Base-by-base conservation (phyloP, 2,888 invertebrate species). In the Catocala nupta region DNA sequence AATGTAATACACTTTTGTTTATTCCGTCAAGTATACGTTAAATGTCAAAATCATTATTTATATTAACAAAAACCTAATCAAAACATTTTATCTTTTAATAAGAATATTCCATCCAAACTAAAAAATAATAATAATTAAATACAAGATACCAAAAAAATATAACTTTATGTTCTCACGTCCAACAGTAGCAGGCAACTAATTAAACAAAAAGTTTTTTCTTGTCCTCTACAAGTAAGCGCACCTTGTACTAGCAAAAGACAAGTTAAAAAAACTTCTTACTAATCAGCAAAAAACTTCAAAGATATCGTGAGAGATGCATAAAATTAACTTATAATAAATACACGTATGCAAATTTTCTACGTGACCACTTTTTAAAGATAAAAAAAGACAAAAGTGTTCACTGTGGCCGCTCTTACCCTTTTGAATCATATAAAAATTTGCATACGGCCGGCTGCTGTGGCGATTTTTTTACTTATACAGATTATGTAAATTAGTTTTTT, bases 401-500 rank as follows among this genome's bases (percentile, higher is more conserved):
- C 63, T 59, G 61, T 83, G 87, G 86, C 73, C 89, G 81, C 73
- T 70, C 73, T 78, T 80, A 86, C 88, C 91, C 91, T 83, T 88
- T 86, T 70, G 75, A 77, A 78, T 81, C 82, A 85, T 85, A 83
- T 76, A 63, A 60, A 69, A 80, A 91, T 93, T 92, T 92, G 90
- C 93, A 93, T 93, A 90, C 77, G 74, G 81, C n/a, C n/a, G n/a
- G n/a, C n/a, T n/a, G n/a, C 81, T 79, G 84, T 91, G 92, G 92
- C 92, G 87, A 92, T 89, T 92, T 93, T 92, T 91, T 82, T 80
- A 69, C 75, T 71, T 78, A 66, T 74, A 78, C 82, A 89, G 92
- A 91, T 93, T 93, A 93, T 93, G 93, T 69, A 79, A 91, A 93
- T 90, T 65, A 60, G 66, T 93, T 93, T 93, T 93, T 93, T 93